Conservation (phyloP, 2,888 invertebrate species). For the Tetropium fuscum region DNA sequence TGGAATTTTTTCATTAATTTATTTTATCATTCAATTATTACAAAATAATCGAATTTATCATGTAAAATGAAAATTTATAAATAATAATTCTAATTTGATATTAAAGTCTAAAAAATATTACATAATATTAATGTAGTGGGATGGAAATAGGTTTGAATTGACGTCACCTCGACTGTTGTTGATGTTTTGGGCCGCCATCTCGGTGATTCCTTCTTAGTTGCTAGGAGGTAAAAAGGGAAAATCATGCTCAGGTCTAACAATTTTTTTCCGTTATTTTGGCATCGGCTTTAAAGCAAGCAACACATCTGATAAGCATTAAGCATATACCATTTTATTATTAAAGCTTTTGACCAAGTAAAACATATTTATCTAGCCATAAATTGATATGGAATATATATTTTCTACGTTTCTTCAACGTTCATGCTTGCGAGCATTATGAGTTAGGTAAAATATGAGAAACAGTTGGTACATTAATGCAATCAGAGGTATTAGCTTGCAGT, state of each 20-base stretch:
- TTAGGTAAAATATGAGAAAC: constrained; percentile 1
- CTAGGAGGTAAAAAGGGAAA: constrained; percentile 60
- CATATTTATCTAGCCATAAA: too few relatives aligned
- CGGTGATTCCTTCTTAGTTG: constrained; percentile 57
- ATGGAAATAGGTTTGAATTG: constrained; percentile 54
- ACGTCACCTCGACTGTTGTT: constrained; percentile 52
- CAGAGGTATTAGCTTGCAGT: constrained; percentile 55
- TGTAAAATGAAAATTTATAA: constrained; percentile 59
- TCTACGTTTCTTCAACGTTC: too few relatives aligned
- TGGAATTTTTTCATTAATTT: constrained; percentile 46
- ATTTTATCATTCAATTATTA: constrained; percentile 60
- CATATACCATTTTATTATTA: constrained; percentile 23
- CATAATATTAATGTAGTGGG: constrained; percentile 54
- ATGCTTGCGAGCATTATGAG: background rate
- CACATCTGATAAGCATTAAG: constrained; percentile 42
- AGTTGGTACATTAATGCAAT: constrained; percentile 31
- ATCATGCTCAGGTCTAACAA: constrained; percentile 58
- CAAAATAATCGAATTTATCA: constrained; percentile 58
- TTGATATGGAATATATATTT: too few relatives aligned
- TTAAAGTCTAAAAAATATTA: constrained; percentile 56
- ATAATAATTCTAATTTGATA: constrained; percentile 53
- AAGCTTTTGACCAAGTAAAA: too few relatives aligned
- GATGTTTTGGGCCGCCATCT: constrained; percentile 55
- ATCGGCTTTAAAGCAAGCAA: constrained; percentile 56
- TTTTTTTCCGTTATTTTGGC: constrained; percentile 47